Base-by-base conservation (phyloP, 2,888 invertebrate genomes). In the Drosophila falleni region DNA sequence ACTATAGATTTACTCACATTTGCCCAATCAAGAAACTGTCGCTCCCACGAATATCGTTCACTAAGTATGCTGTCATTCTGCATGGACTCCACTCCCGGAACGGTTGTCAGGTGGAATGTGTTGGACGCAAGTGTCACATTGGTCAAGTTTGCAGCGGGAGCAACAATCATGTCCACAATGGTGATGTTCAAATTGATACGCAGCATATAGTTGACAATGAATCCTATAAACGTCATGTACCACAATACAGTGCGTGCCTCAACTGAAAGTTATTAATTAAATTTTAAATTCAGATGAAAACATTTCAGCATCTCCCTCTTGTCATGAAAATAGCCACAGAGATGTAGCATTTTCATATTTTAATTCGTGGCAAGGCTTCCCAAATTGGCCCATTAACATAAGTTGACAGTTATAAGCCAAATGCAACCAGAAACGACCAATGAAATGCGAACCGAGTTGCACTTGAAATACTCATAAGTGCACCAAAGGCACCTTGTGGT, bases 191-290 rank as follows among this genome's bases (percentile, higher is more conserved):
- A 91, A 91, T 95, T 95, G 60, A 95, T 94, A 29, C 95, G 93
- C 16, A 95, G 92, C 95, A 95, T 95, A 86, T 95, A 95, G 91
- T 95, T 95, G 54, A 95, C 94, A 5, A 94, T 95, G 81, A 95
- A 95, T 13, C 95, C 95, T 62, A 93, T 92, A 89, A 95, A 95
- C 2, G 94, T 94, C 80, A 95, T 89, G 78, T 94, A 93, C 95
- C 95, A 95, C 13, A 95, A 91, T 13, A 95, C 94, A 6, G 92
- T 91, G 31, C 93, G 92, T 55, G 91, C 91, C 80, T 92, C 75
- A 63, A 91, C 91, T 91, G 69, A 8, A 78, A 78, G n/a, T 13
- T 10, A 23, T 58, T 15, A 19, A 41, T 35, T 11, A 6, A 5
- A 46, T 16, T 16, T 3, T 35, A 9, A 69, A 31, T 13, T 16